phyloP scores from a whole-genome alignment of 2,797 vertebrate species.

The Zonotrichia albicollis region DNA sequence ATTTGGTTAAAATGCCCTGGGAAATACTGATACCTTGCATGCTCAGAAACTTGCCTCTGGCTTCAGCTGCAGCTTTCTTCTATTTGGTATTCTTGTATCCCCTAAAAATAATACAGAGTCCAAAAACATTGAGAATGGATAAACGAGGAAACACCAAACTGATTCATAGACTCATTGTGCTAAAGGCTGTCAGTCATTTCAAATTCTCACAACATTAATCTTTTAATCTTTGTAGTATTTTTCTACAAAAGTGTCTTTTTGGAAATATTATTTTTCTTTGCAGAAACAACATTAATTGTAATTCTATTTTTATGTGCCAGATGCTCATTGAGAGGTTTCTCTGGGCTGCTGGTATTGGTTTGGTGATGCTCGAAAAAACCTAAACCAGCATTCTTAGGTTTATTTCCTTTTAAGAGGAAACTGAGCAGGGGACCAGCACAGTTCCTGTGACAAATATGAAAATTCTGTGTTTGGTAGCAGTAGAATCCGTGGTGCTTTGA shows the following conservation, averaged over 20 bases:
- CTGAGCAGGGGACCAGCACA: background rate
- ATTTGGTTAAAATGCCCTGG: background rate
- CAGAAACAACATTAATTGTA: background rate
- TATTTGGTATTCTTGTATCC: background rate
- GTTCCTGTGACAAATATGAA: background rate
- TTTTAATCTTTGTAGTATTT: background rate
- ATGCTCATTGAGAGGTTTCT: background rate
- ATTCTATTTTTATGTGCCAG: background rate
- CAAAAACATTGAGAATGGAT: background rate
- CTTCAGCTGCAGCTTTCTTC: background rate
- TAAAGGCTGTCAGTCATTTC: background rate
- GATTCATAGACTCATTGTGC: background rate
- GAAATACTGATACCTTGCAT: background rate
- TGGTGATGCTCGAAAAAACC: background rate
- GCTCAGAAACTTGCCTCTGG: background rate
- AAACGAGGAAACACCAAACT: background rate
- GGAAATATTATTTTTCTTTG: background rate
- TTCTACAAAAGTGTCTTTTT: background rate
- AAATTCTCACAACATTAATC: background rate
- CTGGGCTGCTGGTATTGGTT: background rate
- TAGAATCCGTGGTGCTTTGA: background rate
- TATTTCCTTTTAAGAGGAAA: background rate
- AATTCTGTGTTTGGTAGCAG: background rate
- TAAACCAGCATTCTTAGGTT: background rate
- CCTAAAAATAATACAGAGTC: background rate